phyloP scores from a whole-genome alignment of 2,888 invertebrate genomes.

The Scaptomyza tumidula region DNA sequence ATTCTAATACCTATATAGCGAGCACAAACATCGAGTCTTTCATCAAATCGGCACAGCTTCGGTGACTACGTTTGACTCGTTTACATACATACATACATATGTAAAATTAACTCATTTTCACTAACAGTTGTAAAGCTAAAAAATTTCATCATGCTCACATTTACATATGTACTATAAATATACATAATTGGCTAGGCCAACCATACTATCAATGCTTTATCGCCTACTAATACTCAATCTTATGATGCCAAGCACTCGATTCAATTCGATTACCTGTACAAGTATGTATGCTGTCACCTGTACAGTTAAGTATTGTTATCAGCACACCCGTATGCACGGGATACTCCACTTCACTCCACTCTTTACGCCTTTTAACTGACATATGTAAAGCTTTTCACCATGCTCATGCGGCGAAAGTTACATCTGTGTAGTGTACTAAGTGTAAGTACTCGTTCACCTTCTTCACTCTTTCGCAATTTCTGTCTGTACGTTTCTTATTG shows the following conservation, averaged over 20 bases:
- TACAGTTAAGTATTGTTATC: background rate
- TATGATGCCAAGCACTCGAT: background rate
- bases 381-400: conserved; percentile 4
- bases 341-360: no score
- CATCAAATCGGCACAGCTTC: background rate
- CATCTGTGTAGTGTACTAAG: conserved; percentile 19
- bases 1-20: conserved; percentile 28
- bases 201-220: background rate
- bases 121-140: conserved; percentile 32
- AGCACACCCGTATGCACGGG: background rate
- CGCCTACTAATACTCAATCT: background rate
- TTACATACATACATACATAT: conserved; percentile 29
- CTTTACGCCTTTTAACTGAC: background rate
- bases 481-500: conserved; percentile 38
- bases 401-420: conserved; percentile 8
- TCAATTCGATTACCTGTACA: background rate
- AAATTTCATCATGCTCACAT: conserved; percentile 16
- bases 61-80: conserved; percentile 18
- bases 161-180: no score
- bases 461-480: conserved; percentile 26
- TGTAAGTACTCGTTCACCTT: conserved; percentile 29
- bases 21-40: conserved; percentile 38
- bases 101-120: conserved; percentile 38
- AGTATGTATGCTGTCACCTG: background rate
- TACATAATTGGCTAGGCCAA: background rate